Evolutionary conservation across 1,140 invertebrate species (phyloP).

Genomic region (Sitodiplosis mosellana): DNA sequence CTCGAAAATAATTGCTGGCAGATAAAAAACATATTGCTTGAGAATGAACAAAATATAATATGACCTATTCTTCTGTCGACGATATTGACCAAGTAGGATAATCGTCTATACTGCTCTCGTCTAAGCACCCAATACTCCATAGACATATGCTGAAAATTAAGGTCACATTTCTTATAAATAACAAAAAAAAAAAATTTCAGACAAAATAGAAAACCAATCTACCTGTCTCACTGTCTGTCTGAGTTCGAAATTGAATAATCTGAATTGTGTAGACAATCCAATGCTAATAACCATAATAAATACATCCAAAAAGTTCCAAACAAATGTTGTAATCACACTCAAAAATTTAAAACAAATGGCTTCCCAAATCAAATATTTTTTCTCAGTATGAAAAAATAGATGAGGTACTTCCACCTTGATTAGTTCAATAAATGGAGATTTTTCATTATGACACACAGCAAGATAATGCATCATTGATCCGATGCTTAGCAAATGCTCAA

Average conservation of each 20-base stretch:
- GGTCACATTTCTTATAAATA: no score
- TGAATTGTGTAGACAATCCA: conserved; percentile 34
- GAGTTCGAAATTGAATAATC: conserved; percentile 32
- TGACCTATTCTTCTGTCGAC: conserved; percentile 29
- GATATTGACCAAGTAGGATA: conserved; percentile 29
- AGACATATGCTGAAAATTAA: no score
- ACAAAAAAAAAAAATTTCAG: no score
- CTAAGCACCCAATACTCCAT: conserved; percentile 26
- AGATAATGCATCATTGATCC: conserved; percentile 14
- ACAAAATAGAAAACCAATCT: no score
- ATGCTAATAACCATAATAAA: conserved; percentile 41
- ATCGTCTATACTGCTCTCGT: conserved; percentile 31
- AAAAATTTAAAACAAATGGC: conserved; percentile 24
- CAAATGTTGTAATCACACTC: conserved; percentile 42
- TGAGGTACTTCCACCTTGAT: conserved; percentile 16
- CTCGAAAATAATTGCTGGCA: conserved; percentile 44
- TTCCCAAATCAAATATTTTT: conserved; percentile 18
- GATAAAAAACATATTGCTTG: conserved; percentile 44
- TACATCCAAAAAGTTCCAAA: conserved; percentile 48
- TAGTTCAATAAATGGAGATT: conserved; percentile 5
- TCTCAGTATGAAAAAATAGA: conserved; percentile 13
- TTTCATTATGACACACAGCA: conserved; percentile 9
- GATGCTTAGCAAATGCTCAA: conserved; percentile 24
- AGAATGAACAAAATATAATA: conserved; percentile 39
- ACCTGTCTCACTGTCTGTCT: conserved; percentile 29